Conservation (phyloP, 2,888 invertebrate genomes). For the Callinectes sapidus region DNA sequence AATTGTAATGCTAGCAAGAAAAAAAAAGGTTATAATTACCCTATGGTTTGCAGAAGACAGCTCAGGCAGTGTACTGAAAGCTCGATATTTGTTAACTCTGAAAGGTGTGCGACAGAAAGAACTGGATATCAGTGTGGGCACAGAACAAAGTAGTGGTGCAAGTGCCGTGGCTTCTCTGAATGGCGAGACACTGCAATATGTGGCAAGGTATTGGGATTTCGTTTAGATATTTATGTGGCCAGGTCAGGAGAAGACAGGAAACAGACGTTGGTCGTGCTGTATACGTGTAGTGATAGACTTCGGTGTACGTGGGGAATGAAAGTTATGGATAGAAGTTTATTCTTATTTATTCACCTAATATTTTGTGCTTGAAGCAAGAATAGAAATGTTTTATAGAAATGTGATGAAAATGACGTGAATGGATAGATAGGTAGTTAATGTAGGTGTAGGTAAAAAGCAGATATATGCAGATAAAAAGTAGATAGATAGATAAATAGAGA, state of each 20-base stretch:
- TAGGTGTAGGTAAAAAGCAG: not conserved
- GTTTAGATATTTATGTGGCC: too few species aligned
- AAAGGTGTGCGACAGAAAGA: not conserved
- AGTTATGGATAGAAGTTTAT: too few species aligned
- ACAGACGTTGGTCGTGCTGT: too few species aligned
- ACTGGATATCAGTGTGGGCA: not conserved
- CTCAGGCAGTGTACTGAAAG: not conserved
- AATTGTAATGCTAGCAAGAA: not conserved
- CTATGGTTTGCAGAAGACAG: not conserved
- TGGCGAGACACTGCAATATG: not conserved
- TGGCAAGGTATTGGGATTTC: not conserved
- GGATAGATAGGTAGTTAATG: not conserved
- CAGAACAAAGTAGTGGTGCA: not conserved
- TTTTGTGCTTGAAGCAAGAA: not conserved
- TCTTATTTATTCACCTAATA: too few species aligned
- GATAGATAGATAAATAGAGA: not conserved
- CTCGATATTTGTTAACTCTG: not conserved
- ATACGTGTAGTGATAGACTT: too few species aligned
- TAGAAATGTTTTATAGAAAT: too few species aligned
- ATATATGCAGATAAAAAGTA: not conserved
- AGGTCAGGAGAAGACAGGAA: too few species aligned
- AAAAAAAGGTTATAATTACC: not conserved
- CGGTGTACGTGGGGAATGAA: too few species aligned
- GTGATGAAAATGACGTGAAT: too few species aligned
- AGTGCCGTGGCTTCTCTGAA: not conserved